phyloP scores from a whole-genome alignment of 2,888 invertebrate genomes.

The Eurytoma adleriae region DNA sequence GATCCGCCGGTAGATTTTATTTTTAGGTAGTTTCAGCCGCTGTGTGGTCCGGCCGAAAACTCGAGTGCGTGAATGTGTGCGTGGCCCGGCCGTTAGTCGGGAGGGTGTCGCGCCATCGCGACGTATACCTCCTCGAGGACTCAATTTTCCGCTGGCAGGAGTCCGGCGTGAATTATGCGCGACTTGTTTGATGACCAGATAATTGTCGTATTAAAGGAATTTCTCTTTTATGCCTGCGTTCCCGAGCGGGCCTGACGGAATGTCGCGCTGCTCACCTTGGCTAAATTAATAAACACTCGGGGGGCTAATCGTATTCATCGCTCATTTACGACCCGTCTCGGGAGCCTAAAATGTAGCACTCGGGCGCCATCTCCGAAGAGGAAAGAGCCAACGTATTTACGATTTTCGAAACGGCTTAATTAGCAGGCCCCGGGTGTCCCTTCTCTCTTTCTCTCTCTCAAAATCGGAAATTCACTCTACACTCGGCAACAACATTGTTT shows the following conservation, averaged over 20 bases:
- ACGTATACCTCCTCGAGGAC: constrained; percentile 58
- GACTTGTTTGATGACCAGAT: background rate
- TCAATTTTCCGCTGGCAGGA: too few species aligned
- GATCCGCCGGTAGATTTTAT: constrained; percentile 69
- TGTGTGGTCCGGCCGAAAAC: constrained; percentile 69
- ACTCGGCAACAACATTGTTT: constrained; percentile 45
- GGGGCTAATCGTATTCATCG: constrained; percentile 52
- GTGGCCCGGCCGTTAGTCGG: constrained; percentile 64
- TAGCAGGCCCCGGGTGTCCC: constrained; percentile 26
- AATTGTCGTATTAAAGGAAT: background rate
- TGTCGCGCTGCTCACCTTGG: constrained; percentile 39
- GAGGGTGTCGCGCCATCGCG: constrained; percentile 69
- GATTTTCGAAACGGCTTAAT: constrained; percentile 56
- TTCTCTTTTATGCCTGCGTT: background rate
- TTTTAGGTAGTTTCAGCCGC: constrained; percentile 69
- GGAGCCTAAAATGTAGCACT: background rate
- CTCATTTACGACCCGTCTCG: constrained; percentile 35
- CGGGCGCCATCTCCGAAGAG: background rate
- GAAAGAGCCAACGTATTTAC: constrained; percentile 40
- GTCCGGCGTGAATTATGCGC: constrained; percentile 27
- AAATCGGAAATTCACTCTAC: constrained; percentile 30
- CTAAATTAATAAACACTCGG: constrained; percentile 52
- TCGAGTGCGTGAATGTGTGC: background rate
- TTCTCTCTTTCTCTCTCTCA: background rate
- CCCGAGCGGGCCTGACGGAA: constrained; percentile 2